A percentile compares a stretch with the other conserved stretches of the same genome.
phyloP scores from a whole-genome alignment of 2,113 vertebrate genomes.

The Pedetes capensis region DNA sequence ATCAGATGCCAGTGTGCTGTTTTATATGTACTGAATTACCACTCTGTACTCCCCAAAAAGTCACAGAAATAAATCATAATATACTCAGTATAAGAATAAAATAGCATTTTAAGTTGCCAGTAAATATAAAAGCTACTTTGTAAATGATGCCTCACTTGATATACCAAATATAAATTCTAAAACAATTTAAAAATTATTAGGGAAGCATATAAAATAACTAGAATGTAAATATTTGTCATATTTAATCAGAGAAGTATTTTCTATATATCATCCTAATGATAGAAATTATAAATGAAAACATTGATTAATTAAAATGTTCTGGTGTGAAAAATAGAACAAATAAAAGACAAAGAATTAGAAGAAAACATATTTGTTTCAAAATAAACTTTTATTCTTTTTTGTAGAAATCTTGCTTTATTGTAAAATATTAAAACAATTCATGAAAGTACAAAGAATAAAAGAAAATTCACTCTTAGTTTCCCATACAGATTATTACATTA shows the following conservation, averaged over 20 bases:
- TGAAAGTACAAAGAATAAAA: neutral
- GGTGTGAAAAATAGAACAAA: neutral
- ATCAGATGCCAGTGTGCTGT: no score
- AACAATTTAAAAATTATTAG: neutral
- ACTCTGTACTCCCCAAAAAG: no score
- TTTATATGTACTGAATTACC: no score
- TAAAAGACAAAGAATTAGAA: neutral
- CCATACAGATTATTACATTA: neutral
- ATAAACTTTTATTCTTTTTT: neutral
- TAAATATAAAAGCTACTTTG: neutral
- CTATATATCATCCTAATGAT: neutral
- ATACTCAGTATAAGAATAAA: neutral
- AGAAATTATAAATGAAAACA: neutral
- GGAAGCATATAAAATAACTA: no score
- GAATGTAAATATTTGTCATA: neutral
- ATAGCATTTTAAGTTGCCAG: neutral
- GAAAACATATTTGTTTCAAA: neutral
- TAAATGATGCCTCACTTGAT: neutral
- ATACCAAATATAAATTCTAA: neutral
- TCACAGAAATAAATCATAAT: neutral
- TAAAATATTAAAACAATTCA: constrained; percentile 1
- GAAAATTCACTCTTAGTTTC: neutral
- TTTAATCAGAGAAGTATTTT: neutral
- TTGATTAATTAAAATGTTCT: neutral
- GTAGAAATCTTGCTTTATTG: neutral